Percentiles rank a stretch among this genome's conserved stretches.
Evolutionary conservation across 2,888 invertebrate genomes (phyloP).

Genomic region (Agonopterix heracliana): DNA sequence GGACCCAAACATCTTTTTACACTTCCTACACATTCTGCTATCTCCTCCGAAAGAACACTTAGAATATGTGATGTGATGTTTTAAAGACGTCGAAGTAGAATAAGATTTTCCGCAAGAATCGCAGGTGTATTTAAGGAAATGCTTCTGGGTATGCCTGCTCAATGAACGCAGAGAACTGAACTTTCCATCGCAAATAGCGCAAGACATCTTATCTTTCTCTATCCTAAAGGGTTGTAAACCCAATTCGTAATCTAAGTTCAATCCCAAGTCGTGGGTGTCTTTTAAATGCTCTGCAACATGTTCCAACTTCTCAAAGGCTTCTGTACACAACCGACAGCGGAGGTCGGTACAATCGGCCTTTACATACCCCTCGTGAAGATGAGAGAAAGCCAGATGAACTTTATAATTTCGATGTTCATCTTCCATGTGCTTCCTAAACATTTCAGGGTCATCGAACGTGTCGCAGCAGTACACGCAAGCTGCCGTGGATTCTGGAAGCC

Average conservation of each 20-base stretch:
- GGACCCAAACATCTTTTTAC: constrained; percentile 23
- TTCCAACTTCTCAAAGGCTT: constrained; percentile 17
- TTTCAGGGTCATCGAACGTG: constrained; percentile 22
- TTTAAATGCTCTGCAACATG: constrained; percentile 23
- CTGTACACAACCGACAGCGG: constrained; percentile 25
- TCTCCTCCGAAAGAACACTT: constrained; percentile 12
- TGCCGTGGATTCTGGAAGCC: constrained; percentile 25
- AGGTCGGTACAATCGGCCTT: constrained; percentile 33
- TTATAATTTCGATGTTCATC: constrained; percentile 23
- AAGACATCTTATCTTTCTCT: constrained; percentile 18
- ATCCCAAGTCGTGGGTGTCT: constrained; percentile 13
- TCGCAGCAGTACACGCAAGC: constrained; percentile 34
- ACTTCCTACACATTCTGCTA: constrained; percentile 23
- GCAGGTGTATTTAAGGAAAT: constrained; percentile 31
- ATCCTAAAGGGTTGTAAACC: constrained; percentile 28
- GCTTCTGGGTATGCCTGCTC: constrained; percentile 33
- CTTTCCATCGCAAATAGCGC: constrained; percentile 26
- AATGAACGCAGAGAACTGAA: constrained; percentile 24
- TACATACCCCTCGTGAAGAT: constrained; percentile 18
- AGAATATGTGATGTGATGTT: constrained; percentile 19
- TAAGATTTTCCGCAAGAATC: constrained; percentile 34
- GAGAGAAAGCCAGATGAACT: constrained; percentile 15
- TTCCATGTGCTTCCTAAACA: constrained; percentile 33
- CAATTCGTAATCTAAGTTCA: constrained; percentile 15
- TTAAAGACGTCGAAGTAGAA: constrained; percentile 21